phyloP scores from a whole-genome alignment of 2,888 invertebrate genomes.

The Drosophila neonasuta region DNA sequence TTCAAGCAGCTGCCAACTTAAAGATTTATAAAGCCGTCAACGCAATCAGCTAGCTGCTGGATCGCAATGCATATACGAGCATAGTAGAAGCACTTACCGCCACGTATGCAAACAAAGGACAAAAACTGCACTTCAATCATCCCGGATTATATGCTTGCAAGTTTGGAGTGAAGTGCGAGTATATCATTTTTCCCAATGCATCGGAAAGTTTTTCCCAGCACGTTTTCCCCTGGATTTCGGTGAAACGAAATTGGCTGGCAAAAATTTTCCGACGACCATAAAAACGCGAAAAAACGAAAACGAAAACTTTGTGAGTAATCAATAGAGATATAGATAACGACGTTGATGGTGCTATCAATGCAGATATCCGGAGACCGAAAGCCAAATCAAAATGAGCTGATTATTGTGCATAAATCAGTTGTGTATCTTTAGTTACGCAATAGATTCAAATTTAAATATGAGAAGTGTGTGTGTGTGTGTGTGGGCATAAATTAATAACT shows the following conservation, averaged over 20 bases:
- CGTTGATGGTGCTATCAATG: conserved; percentile 8
- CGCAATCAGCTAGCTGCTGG: conserved; percentile 5
- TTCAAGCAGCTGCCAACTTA: conserved; percentile 8
- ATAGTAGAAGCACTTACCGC: conserved; percentile 13
- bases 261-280: conserved; percentile 1
- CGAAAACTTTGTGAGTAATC: conserved; percentile 2
- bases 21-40: conserved; percentile 15
- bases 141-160: conserved; percentile 35
- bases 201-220: conserved; percentile 18
- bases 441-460: conserved; percentile 4
- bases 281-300: background rate
- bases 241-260: conserved; percentile 14
- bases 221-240: conserved; percentile 14
- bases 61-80: conserved; percentile 4
- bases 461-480: background rate
- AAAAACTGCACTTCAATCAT: conserved; percentile 52
- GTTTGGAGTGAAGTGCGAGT: conserved; percentile 13
- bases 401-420: conserved; percentile 40
- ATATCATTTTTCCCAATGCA: conserved; percentile 35
- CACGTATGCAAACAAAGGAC: conserved; percentile 19
- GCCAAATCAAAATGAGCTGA: conserved; percentile 37
- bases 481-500: conserved; percentile 70
- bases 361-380: conserved; percentile 10
- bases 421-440: conserved; percentile 45
- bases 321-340: conserved; percentile 15